Evolutionary conservation across 1,140 invertebrate genomes (phyloP).

Genomic region (Kradibia gibbosae): DNA sequence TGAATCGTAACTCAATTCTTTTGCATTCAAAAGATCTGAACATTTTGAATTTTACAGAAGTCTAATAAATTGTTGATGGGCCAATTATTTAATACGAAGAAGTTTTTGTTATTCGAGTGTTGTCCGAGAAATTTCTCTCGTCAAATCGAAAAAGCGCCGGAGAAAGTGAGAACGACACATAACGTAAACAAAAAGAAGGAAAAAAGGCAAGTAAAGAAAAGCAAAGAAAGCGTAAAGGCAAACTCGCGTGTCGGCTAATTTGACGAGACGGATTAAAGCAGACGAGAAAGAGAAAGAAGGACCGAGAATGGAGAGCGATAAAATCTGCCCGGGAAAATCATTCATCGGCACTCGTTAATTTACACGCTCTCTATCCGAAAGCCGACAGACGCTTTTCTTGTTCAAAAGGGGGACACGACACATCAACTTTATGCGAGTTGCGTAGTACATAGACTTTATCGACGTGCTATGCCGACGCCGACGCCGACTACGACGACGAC

Average conservation of each 20-base stretch:
- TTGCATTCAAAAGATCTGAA: not conserved
- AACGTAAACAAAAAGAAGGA: not conserved
- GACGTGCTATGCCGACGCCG: not conserved
- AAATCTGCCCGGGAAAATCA: conserved; percentile 21
- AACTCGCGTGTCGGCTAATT: not conserved
- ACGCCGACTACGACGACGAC: not conserved
- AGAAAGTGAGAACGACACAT: not conserved
- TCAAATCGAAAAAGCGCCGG: not conserved
- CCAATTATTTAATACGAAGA: not conserved
- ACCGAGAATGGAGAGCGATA: not conserved
- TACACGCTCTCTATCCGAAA: conserved; percentile 19
- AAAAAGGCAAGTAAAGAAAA: not conserved
- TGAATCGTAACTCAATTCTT: not conserved
- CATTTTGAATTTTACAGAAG: not conserved
- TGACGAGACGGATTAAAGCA: not conserved
- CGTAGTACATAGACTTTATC: not conserved
- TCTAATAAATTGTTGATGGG: not conserved
- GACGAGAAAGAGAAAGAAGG: not conserved
- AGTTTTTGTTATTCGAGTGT: not conserved
- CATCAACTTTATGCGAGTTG: not conserved
- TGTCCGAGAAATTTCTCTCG: not conserved
- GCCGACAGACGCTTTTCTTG: not conserved
- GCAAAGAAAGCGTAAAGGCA: not conserved
- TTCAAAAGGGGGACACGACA: not conserved
- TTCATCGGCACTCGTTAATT: conserved; percentile 50